Evolutionary conservation across 2,113 vertebrate species (phyloP).

Genomic region (Nematolebias whitei): DNA sequence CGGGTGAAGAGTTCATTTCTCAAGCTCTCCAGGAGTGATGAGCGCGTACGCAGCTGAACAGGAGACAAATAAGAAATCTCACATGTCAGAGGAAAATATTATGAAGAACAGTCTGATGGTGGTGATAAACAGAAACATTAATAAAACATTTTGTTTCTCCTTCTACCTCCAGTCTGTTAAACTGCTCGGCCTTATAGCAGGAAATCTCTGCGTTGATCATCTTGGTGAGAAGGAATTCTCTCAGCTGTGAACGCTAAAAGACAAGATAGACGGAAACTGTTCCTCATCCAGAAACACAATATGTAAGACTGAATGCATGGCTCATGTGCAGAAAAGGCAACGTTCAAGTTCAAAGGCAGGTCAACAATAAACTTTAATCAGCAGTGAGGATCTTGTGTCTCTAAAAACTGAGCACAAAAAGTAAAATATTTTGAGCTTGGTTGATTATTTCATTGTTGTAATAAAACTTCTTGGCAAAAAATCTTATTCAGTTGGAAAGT

Average conservation of each 20-base stretch:
- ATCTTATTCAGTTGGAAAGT: too few species aligned
- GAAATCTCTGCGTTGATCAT: conserved; percentile 93
- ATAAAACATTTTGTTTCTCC: not conserved
- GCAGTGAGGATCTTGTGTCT: not conserved
- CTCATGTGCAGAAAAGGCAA: not conserved
- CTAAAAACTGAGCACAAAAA: not conserved
- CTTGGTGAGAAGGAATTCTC: conserved; percentile 89
- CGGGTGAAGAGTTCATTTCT: conserved; percentile 84
- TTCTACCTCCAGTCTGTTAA: conserved; percentile 88
- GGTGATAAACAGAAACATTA: not conserved
- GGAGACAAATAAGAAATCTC: not conserved
- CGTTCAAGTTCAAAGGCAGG: not conserved
- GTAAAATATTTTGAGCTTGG: too few species aligned
- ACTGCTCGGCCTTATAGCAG: conserved; percentile 88
- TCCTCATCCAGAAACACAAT: not conserved
- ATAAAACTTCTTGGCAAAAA: too few species aligned
- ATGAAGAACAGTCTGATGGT: not conserved
- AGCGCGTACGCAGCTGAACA: conserved; percentile 86
- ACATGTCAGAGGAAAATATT: conserved; percentile 2
- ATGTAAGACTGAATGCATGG: not conserved
- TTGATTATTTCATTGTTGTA: too few species aligned
- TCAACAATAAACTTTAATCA: not conserved
- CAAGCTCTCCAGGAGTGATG: conserved; percentile 86
- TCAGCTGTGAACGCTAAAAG: conserved; percentile 81
- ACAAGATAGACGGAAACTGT: conserved; percentile 20